A percentile compares a stretch with the other conserved stretches of the same genome.
Conservation (phyloP, 2,113 vertebrate species). For the Colistium nudipinnis region DNA sequence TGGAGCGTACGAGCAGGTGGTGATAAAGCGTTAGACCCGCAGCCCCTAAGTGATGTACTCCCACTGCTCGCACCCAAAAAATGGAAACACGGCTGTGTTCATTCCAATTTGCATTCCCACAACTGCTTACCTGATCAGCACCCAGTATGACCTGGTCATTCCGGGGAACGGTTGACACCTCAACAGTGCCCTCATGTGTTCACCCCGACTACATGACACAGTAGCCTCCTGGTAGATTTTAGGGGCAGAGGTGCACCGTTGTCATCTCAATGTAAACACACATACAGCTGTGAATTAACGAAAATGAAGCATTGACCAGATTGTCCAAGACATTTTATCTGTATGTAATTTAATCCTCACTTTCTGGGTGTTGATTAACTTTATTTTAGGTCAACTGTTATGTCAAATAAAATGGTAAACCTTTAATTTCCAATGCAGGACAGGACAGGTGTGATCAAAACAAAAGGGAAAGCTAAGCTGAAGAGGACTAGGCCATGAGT, state of each 20-base stretch:
- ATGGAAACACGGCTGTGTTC: constrained; percentile 8
- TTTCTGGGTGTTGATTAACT: not conserved
- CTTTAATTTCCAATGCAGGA: not conserved
- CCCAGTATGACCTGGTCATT: constrained; percentile 3
- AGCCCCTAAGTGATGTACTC: constrained; percentile 25
- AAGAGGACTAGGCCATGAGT: constrained; percentile 20
- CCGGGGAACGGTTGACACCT: constrained; percentile 10
- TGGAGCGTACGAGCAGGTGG: constrained; percentile 96
- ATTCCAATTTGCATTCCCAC: constrained; percentile 44
- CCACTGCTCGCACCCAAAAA: constrained; percentile 9
- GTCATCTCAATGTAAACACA: constrained; percentile 8
- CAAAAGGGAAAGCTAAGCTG: constrained; percentile 9
- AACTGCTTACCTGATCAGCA: constrained; percentile 31
- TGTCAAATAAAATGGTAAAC: not conserved
- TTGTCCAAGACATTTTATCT: constrained; percentile 5
- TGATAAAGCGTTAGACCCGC: constrained; percentile 83
- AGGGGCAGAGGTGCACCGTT: not conserved
- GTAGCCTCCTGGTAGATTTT: constrained; percentile 14
- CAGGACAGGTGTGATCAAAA: constrained; percentile 7
- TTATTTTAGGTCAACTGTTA: not conserved
- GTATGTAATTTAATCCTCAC: not conserved
- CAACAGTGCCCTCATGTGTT: constrained; percentile 61
- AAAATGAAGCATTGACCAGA: not conserved
- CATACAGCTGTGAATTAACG: constrained; percentile 5
- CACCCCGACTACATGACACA: constrained; percentile 15